Evolutionary conservation across 1,140 invertebrate genomes (phyloP).

Genomic region (fruit fly (Drosophila melanogaster)): DNA sequence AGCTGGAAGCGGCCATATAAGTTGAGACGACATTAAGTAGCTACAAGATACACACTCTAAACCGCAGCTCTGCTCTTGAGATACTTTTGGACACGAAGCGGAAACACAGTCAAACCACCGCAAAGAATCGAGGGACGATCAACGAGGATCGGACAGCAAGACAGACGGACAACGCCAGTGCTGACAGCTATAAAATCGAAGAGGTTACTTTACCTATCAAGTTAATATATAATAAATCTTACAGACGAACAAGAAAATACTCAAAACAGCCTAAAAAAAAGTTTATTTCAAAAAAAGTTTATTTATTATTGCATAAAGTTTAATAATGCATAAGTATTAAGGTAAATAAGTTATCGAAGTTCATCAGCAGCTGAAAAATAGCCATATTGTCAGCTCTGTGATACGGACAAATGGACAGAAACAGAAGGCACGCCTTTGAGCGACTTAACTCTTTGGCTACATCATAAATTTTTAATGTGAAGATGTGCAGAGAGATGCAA

Average conservation of each 20-base stretch:
- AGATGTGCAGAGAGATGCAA: slow-evolving; percentile 58
- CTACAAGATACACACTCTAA: slow-evolving; percentile 58
- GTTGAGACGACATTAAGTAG: slow-evolving; percentile 67
- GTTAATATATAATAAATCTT: background rate
- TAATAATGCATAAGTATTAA: too few species aligned
- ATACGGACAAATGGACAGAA: slow-evolving; percentile 36
- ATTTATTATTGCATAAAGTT: too few species aligned
- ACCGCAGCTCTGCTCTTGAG: slow-evolving; percentile 75
- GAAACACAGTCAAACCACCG: slow-evolving; percentile 58
- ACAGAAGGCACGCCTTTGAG: slow-evolving; percentile 51
- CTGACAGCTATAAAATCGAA: background rate
- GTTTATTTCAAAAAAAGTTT: too few species aligned
- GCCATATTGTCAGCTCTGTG: background rate
- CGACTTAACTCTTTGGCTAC: slow-evolving; percentile 78
- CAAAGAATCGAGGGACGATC: slow-evolving; percentile 50
- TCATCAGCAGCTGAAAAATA: background rate
- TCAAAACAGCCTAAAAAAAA: background rate
- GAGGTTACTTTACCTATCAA: background rate
- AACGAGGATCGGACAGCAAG: slow-evolving; percentile 34
- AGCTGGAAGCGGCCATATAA: slow-evolving; percentile 51
- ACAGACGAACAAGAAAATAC: too few species aligned
- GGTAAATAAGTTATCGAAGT: background rate
- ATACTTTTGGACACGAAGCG: slow-evolving; percentile 79
- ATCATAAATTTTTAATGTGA: slow-evolving; percentile 82
- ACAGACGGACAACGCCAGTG: slow-evolving; percentile 4